Conservation (phyloP, 2,113 vertebrate genomes). For the Brachionichthys hirsutus region DNA sequence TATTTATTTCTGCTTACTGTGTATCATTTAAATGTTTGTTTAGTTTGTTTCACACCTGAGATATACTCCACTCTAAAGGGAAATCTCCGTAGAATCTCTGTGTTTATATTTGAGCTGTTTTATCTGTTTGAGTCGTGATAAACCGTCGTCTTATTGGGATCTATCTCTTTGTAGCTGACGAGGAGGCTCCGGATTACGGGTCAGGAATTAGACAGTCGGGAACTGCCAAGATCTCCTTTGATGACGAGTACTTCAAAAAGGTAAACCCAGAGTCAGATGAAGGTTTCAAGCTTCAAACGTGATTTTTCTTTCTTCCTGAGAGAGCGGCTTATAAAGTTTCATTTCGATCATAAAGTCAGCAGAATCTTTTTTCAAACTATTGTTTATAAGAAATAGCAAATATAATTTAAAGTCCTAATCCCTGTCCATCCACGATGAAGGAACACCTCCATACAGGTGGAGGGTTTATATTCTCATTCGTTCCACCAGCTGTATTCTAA, state of each 20-base stretch:
- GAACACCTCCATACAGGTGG: not conserved
- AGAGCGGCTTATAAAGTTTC: conserved; percentile 3
- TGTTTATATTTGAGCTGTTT: conserved; percentile 31
- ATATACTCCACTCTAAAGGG: not conserved
- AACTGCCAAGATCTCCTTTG: conserved; percentile 98
- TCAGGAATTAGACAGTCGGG: conserved; percentile 97
- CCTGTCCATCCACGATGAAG: not conserved
- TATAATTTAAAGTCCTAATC: not conserved
- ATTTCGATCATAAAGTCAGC: not conserved
- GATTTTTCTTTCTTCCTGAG: not conserved
- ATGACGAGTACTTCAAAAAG: conserved; percentile 95
- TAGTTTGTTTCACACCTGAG: too few relatives aligned
- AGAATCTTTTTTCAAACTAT: not conserved
- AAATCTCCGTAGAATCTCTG: conserved; percentile 15
- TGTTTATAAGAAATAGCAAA: not conserved
- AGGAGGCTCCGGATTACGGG: conserved; percentile 98
- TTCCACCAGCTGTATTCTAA: conserved; percentile 44
- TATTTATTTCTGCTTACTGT: too few relatives aligned
- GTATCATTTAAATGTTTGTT: too few relatives aligned
- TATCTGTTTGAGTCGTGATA: conserved; percentile 32
- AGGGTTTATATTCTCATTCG: not conserved
- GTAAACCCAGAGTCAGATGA: conserved; percentile 64
- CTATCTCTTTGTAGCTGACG: conserved; percentile 82
- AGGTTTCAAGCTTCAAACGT: conserved; percentile 5
- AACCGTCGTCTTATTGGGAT: too few relatives aligned